These are phyloP conservation scores for Endomychus coccineus DNA, from an alignment of 2,888 invertebrate genomes.

Conservation along the genomic window DNA sequence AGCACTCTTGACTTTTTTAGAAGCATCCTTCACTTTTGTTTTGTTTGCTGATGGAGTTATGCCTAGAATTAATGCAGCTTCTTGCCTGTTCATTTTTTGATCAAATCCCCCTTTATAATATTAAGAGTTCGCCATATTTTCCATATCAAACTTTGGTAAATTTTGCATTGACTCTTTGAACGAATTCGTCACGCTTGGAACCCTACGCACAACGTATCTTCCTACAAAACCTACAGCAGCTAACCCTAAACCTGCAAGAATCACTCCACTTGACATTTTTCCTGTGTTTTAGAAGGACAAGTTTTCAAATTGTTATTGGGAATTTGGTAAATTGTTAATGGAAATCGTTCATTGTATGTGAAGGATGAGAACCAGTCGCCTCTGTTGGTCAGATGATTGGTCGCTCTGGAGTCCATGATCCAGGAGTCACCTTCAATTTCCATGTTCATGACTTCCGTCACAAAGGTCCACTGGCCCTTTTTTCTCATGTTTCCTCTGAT, in stretches of 20 bases:
- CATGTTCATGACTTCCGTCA: too few relatives aligned
- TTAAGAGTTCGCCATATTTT: constrained; percentile 69
- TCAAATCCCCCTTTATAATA: constrained; percentile 98
- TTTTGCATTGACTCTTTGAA: constrained; percentile 74
- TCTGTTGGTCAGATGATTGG: too few relatives aligned
- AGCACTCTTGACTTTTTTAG: constrained; percentile 89
- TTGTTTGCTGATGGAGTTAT: constrained; percentile 68
- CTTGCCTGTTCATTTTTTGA: constrained; percentile 85
- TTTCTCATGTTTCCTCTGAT: too few relatives aligned
- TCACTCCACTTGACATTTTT: constrained; percentile 66
- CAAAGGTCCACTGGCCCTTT: too few relatives aligned
- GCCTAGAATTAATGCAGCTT: constrained; percentile 85
- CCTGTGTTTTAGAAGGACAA: too few relatives aligned
- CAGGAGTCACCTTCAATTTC: too few relatives aligned
- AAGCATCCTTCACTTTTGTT: constrained; percentile 73
- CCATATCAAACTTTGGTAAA: constrained; percentile 72
- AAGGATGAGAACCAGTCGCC: too few relatives aligned
- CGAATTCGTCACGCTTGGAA: constrained; percentile 68
- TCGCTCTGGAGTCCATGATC: too few relatives aligned
- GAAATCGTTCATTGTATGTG: too few relatives aligned
- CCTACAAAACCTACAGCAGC: constrained; percentile 89
- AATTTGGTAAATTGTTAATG: too few relatives aligned
- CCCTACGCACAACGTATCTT: constrained; percentile 63
- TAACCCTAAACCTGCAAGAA: constrained; percentile 81
- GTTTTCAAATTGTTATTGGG: too few relatives aligned